Evolutionary conservation across 2,888 invertebrate genomes (phyloP).

Genomic region (Acanthosepion esculentum): DNA sequence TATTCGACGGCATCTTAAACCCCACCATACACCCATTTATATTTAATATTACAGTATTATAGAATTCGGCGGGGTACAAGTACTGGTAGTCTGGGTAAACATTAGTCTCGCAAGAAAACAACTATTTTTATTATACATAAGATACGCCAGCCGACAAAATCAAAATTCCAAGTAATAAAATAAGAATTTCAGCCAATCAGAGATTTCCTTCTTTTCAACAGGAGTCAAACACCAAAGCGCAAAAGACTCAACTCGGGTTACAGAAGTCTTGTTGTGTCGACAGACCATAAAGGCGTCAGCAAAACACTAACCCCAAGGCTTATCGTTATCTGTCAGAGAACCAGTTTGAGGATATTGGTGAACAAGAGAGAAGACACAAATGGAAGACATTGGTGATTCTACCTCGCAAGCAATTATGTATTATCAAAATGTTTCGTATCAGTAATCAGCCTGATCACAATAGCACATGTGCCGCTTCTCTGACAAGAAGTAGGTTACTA

Average conservation of each 20-base stretch:
- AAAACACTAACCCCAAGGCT: background rate
- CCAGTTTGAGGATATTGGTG: background rate
- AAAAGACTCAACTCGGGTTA: background rate
- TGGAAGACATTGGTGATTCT: background rate
- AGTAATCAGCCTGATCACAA: background rate
- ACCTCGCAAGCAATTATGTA: background rate
- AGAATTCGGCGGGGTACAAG: too few relatives aligned
- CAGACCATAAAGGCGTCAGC: slow-evolving; percentile 33
- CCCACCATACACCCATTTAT: too few relatives aligned
- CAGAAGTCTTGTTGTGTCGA: background rate
- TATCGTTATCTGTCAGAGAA: background rate
- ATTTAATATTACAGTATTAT: too few relatives aligned
- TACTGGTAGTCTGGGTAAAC: too few relatives aligned
- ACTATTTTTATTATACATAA: too few relatives aligned
- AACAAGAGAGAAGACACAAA: background rate
- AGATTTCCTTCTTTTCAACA: background rate
- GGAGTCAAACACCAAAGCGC: background rate
- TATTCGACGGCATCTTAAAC: too few relatives aligned
- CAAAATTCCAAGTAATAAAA: background rate
- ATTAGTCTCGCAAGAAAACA: too few relatives aligned
- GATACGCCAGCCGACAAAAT: too few relatives aligned
- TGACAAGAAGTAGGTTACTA: background rate
- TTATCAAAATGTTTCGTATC: background rate
- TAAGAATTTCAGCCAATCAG: background rate
- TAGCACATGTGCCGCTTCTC: background rate